phyloP scores from a whole-genome alignment of 2,113 vertebrate genomes.

The Cygnus buccinator region DNA sequence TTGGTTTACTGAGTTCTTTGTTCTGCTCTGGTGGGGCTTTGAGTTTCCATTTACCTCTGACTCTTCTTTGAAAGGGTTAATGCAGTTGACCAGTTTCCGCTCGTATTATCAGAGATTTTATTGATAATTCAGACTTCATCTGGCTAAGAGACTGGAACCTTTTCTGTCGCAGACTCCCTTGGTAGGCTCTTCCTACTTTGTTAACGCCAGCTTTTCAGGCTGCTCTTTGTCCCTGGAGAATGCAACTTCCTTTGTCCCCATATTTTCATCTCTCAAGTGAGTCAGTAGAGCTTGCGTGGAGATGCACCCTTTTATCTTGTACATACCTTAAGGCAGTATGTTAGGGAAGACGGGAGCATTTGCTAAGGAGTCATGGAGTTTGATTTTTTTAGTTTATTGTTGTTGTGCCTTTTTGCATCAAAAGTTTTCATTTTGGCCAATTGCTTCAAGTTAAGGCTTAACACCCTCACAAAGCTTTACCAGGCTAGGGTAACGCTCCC shows the following conservation, averaged over 20 bases:
- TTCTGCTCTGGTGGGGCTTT: not conserved
- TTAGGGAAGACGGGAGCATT: not conserved
- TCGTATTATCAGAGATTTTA: not conserved
- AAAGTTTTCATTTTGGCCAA: not conserved
- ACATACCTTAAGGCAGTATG: not conserved
- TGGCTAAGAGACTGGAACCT: not conserved
- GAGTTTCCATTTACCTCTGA: not conserved
- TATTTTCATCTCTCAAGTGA: not conserved
- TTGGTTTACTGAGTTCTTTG: not conserved
- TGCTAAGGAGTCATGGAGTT: not conserved
- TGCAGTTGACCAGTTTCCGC: not conserved
- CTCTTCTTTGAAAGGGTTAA: not conserved
- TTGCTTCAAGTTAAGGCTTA: not conserved
- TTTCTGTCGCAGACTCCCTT: not conserved
- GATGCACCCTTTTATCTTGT: not conserved
- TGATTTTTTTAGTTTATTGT: fast-evolving
- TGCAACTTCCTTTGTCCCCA: not conserved
- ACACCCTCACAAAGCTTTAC: not conserved
- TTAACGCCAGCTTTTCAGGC: not conserved
- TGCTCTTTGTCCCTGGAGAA: not conserved
- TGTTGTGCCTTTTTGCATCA: not conserved
- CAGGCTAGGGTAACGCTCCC: not conserved
- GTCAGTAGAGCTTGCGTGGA: not conserved
- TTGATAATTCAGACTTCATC: not conserved
- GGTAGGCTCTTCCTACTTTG: not conserved